Percentiles rank a stretch among this genome's conserved stretches.
These are phyloP conservation scores for Prenolepis imparis DNA, from an alignment of 2,888 invertebrate species.

Conservation along the genomic window DNA sequence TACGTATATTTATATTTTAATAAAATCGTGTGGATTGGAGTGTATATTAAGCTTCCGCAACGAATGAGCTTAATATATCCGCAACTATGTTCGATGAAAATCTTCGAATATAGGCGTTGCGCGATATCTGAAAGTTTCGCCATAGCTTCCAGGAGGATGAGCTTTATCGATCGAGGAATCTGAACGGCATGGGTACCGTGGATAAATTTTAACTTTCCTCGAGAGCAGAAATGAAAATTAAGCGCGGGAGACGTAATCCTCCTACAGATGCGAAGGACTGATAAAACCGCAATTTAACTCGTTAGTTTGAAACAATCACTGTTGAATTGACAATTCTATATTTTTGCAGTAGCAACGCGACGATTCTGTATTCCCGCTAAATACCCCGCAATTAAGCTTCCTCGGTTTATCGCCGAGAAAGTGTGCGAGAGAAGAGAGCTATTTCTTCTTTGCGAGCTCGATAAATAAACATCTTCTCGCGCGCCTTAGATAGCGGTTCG, in stretches of 20 bases:
- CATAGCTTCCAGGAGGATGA: conserved; percentile 55
- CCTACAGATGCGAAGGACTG: conserved; percentile 55
- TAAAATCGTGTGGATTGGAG: conserved; percentile 8
- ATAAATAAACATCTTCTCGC: conserved; percentile 43
- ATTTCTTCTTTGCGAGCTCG: conserved; percentile 13
- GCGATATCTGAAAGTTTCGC: conserved; percentile 71
- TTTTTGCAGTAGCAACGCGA: conserved; percentile 19
- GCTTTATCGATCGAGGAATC: conserved; percentile 64
- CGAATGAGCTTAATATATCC: conserved; percentile 46
- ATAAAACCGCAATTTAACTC: conserved; percentile 54
- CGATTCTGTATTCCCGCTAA: not conserved
- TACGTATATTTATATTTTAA: not conserved
- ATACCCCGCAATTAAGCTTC: conserved; percentile 25
- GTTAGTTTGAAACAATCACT: conserved; percentile 53
- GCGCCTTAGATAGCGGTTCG: conserved; percentile 10
- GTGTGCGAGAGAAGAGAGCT: not conserved
- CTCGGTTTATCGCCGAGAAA: not conserved
- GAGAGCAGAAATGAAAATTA: conserved; percentile 65
- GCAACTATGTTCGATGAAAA: conserved; percentile 66
- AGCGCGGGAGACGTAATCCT: conserved; percentile 52
- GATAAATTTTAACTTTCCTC: conserved; percentile 66
- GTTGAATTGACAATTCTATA: conserved; percentile 31
- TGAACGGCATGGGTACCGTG: conserved; percentile 55
- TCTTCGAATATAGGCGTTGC: conserved; percentile 68
- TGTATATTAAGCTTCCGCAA: conserved; percentile 45